Conservation (phyloP, 2,113 vertebrate genomes). For the Xenopus tropicalis region UCB_Xtro_10.0 CM004450.2:100008501-100009000, state of each 20-base stretch:
- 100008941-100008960: slow-evolving; percentile 97
- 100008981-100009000: slow-evolving; percentile 95
- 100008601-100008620: slow-evolving; percentile 76
- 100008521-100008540: slow-evolving; percentile 76
- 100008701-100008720: slow-evolving; percentile 75
- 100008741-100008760: slow-evolving; percentile 47
- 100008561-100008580: slow-evolving; percentile 91
- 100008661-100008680: slow-evolving; percentile 63
- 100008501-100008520: slow-evolving; percentile 83
- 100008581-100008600: slow-evolving; percentile 90
- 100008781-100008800: slow-evolving; percentile 51
- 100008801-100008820: slow-evolving; percentile 57
- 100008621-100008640: slow-evolving; percentile 92
- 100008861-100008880: slow-evolving; percentile 90
- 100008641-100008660: slow-evolving; percentile 85
- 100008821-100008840: slow-evolving; percentile 68
- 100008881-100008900: slow-evolving; percentile 73
- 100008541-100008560: slow-evolving; percentile 89
- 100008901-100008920: slow-evolving; percentile 69
- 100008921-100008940: slow-evolving; percentile 89
- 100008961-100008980: slow-evolving; percentile 95
- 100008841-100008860: slow-evolving; percentile 77
- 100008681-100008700: slow-evolving; percentile 67
- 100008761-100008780: slow-evolving; percentile 42
- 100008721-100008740: slow-evolving; percentile 58